Percentiles rank a stretch among this genome's conserved stretches.
These are phyloP conservation scores for Trematomus bernacchii DNA, from an alignment of 2,797 vertebrate species.

Conservation along the genomic window DNA sequence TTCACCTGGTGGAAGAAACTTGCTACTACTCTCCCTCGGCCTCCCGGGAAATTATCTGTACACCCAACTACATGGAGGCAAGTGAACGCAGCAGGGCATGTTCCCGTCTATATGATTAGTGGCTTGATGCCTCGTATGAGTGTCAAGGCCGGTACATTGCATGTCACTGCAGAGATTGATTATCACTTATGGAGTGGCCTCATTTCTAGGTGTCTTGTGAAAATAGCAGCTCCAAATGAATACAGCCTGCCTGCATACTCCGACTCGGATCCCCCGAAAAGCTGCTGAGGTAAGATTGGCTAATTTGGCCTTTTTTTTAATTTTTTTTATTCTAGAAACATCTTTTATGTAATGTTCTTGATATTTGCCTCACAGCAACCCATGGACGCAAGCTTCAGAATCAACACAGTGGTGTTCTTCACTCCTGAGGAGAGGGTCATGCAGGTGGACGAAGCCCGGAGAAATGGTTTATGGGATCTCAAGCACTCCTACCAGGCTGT, in stretches of 20 bases:
- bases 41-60: conserved; percentile 83
- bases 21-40: conserved; percentile 77
- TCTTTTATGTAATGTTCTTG: neutral
- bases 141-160: conserved; percentile 36
- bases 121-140: neutral
- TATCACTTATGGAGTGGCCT: conserved; percentile 16
- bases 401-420: conserved; percentile 82
- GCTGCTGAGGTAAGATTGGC: conserved; percentile 48
- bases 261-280: conserved; percentile 4
- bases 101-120: conserved; percentile 28
- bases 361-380: conserved; percentile 38
- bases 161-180: conserved; percentile 31
- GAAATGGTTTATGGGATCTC: conserved; percentile 80
- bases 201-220: conserved; percentile 77
- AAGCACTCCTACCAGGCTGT: conserved; percentile 77
- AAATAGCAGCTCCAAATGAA: conserved; percentile 51
- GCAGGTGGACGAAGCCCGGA: conserved; percentile 73
- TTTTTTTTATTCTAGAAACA: neutral
- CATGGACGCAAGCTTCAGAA: conserved; percentile 50
- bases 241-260: conserved; percentile 24
- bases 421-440: conserved; percentile 72
- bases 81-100: conserved; percentile 40
- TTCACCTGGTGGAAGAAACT: conserved; percentile 72
- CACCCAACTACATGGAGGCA: conserved; percentile 86
- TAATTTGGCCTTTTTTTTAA: neutral